Conservation (phyloP, 2,113 vertebrate species). For the Thalassarche chlororhynchos region DNA sequence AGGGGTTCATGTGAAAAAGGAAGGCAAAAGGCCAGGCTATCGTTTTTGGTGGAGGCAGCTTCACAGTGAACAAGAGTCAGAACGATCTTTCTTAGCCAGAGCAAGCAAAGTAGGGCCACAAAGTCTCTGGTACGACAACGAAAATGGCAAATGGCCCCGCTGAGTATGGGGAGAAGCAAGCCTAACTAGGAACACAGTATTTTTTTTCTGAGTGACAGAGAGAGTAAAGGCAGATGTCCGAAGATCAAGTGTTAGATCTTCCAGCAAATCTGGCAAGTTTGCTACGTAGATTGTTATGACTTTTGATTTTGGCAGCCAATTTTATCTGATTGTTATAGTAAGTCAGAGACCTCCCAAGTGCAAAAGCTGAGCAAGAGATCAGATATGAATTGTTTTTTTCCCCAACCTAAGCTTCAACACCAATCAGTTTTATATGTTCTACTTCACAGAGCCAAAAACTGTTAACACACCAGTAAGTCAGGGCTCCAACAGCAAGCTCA, state of each 20-base stretch:
- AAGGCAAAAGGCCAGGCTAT: neutral
- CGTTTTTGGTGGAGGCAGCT: neutral
- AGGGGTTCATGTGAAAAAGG: neutral
- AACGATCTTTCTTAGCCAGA: neutral
- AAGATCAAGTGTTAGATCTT: neutral
- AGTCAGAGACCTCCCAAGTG: conserved; percentile 47
- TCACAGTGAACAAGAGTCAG: neutral
- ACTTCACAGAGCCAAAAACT: neutral
- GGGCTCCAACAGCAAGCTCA: neutral
- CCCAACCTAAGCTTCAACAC: conserved; percentile 9
- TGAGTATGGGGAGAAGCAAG: neutral
- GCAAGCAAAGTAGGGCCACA: neutral
- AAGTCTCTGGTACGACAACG: neutral
- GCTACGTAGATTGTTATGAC: neutral
- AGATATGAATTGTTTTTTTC: neutral
- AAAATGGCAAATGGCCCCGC: neutral
- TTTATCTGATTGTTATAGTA: conserved; percentile 34
- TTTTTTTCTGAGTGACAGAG: neutral
- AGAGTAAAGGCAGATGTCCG: neutral
- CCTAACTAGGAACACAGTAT: neutral
- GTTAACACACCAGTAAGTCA: neutral
- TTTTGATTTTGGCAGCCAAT: conserved; percentile 41
- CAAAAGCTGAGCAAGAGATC: conserved; percentile 30
- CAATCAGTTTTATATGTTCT: conserved; percentile 13
- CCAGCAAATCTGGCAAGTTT: neutral